Percentiles rank a stretch among this genome's conserved stretches.
Evolutionary conservation across 2,113 vertebrate species (phyloP).

Genomic region (Geothlypis trichas): DNA sequence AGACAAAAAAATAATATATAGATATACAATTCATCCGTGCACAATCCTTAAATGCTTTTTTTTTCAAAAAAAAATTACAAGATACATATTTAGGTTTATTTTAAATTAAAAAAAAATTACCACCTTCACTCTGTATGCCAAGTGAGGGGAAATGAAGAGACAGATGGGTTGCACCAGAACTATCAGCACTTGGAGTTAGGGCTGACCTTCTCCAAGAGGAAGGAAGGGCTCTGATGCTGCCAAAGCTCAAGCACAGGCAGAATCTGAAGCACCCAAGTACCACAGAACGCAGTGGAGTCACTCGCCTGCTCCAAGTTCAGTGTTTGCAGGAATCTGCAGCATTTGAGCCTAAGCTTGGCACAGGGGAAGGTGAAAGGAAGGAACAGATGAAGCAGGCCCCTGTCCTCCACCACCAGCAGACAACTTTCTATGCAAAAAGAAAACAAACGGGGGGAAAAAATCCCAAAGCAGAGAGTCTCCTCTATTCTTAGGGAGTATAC

Average conservation of each 20-base stretch:
- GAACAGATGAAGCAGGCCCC: constrained; percentile 20
- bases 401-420: not conserved
- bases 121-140: constrained; percentile 47
- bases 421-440: not conserved
- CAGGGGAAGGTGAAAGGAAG: constrained; percentile 34
- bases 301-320: not conserved
- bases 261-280: constrained; percentile 1
- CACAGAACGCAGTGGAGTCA: not conserved
- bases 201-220: constrained; percentile 26
- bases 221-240: not conserved
- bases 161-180: constrained; percentile 29
- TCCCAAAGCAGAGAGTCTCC: not conserved
- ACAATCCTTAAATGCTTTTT: constrained; percentile 74
- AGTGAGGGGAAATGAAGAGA: constrained; percentile 48
- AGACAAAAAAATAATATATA: constrained; percentile 73
- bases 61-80: constrained; percentile 70
- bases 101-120: constrained; percentile 75
- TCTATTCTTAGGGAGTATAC: not conserved
- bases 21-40: constrained; percentile 78
- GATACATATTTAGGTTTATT: constrained; percentile 73
- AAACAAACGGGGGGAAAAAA: not conserved
- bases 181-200: not conserved
- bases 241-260: constrained; percentile 34
- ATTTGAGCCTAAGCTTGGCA: constrained; percentile 26
- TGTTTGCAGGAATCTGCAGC: constrained; percentile 7